These are phyloP conservation scores for Tinea trinotella DNA, from an alignment of 2,888 invertebrate species.

Conservation along the genomic window DNA sequence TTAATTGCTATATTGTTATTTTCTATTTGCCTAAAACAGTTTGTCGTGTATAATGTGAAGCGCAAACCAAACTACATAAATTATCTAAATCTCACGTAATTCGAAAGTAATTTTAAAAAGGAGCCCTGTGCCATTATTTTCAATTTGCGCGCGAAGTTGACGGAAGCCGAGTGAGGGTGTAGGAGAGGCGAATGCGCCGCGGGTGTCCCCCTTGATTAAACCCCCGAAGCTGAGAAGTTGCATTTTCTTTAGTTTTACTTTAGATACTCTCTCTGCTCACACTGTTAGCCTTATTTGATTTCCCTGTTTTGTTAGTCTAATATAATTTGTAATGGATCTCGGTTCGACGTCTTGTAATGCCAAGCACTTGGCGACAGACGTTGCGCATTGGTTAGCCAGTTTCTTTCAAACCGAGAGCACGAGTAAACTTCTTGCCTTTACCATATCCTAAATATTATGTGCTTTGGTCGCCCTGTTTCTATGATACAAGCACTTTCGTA, in stretches of 20 bases:
- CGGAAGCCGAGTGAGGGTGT: constrained; percentile 43
- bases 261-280: background rate
- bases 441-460: no score
- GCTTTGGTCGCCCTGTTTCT: no score
- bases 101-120: constrained; percentile 18
- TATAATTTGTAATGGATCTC: background rate
- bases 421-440: no score
- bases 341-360: background rate
- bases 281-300: background rate
- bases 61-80: constrained; percentile 10
- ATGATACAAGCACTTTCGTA: no score
- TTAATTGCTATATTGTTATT: background rate
- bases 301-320: background rate
- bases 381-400: no score
- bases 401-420: no score
- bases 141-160: constrained; percentile 62
- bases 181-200: constrained; percentile 47
- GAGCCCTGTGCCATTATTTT: constrained; percentile 51
- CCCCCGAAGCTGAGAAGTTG: constrained; percentile 56
- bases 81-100: constrained; percentile 14
- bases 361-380: background rate
- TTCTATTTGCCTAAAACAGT: background rate
- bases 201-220: constrained; percentile 72
- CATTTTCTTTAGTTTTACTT: constrained; percentile 41
- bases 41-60: background rate